These are phyloP conservation scores for Coccyzus lansbergi DNA, from an alignment of 2,797 vertebrate species.

Conservation along the genomic window DNA sequence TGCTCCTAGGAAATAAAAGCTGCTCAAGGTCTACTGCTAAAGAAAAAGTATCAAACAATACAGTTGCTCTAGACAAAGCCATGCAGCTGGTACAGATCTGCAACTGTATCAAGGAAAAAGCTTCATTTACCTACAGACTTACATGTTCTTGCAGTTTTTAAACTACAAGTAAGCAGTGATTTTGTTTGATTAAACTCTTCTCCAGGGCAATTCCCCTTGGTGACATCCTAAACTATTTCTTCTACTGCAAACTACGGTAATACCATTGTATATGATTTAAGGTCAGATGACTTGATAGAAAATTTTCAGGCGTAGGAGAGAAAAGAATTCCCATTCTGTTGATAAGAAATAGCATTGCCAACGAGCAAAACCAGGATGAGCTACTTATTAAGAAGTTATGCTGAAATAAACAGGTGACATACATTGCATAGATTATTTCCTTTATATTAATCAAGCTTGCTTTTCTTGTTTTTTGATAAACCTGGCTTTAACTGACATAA, in stretches of 20 bases:
- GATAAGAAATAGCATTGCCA: background rate
- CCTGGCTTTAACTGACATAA: background rate
- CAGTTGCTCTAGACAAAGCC: background rate
- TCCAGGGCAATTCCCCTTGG: background rate
- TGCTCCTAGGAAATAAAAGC: constrained; percentile 25
- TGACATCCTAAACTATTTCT: background rate
- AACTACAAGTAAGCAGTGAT: background rate
- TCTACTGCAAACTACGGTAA: background rate
- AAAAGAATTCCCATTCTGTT: background rate
- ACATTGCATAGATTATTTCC: background rate
- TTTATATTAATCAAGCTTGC: background rate
- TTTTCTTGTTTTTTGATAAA: background rate
- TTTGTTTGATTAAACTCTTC: background rate
- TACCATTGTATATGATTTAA: accelerated
- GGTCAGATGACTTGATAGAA: background rate
- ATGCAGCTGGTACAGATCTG: background rate
- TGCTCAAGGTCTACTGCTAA: background rate
- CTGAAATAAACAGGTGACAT: background rate
- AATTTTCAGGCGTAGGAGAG: background rate
- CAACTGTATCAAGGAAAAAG: background rate
- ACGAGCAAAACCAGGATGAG: background rate
- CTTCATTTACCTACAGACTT: background rate
- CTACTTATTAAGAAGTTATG: background rate
- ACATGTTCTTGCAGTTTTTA: background rate
- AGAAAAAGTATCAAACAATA: background rate